These are phyloP conservation scores for Entomyzon cyanotis DNA, from an alignment of 2,113 vertebrate species.

Conservation along the genomic window DNA sequence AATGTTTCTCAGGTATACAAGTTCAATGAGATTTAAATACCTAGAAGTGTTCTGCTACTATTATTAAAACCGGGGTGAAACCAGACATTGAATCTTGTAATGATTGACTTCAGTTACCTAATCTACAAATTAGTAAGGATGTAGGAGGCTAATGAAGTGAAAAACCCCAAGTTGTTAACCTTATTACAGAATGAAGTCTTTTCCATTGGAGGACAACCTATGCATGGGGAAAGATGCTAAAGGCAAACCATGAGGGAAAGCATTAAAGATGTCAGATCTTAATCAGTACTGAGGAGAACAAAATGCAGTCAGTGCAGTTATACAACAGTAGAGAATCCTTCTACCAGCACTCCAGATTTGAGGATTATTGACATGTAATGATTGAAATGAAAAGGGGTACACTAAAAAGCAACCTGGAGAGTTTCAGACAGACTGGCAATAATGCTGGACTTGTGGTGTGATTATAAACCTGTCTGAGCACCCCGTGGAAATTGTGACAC, in stretches of 20 bases:
- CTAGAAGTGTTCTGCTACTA: neutral
- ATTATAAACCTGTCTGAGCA: neutral
- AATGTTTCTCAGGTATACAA: neutral
- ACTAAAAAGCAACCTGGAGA: neutral
- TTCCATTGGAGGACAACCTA: neutral
- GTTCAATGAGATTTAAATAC: neutral
- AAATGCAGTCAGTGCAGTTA: neutral
- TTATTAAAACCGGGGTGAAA: neutral
- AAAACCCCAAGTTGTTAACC: neutral
- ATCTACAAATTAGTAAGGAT: neutral
- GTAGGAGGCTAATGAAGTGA: neutral
- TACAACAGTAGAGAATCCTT: neutral
- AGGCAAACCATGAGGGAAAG: neutral
- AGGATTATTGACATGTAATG: neutral
- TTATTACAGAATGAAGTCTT: neutral
- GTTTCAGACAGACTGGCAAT: neutral
- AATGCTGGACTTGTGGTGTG: neutral
- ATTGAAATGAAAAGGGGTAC: rapidly evolving
- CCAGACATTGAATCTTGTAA: neutral
- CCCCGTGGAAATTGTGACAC: neutral
- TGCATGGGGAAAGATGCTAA: neutral
- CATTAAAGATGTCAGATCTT: neutral
- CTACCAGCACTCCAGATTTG: neutral
- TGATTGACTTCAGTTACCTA: neutral
- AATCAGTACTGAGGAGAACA: neutral